These are phyloP conservation scores for Onychomys leucogaster DNA, from an alignment of 2,797 vertebrate genomes.

Conservation along the genomic window DNA sequence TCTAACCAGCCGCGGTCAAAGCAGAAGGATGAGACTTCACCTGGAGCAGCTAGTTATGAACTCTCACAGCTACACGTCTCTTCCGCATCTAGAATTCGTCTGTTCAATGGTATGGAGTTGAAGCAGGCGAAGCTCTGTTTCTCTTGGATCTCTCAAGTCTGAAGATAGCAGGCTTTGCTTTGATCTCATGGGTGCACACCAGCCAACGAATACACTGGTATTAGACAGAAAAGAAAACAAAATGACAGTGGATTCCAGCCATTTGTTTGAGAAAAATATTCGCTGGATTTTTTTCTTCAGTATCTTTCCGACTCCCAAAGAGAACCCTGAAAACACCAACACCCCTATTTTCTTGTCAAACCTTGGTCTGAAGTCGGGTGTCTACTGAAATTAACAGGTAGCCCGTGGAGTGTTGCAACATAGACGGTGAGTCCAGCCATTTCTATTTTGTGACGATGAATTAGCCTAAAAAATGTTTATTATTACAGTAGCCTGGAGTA, in stretches of 20 bases:
- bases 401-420: not conserved
- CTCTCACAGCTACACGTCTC: not conserved
- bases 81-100: conserved; percentile 28
- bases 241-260: not conserved
- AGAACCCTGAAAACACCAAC: conserved; percentile 2
- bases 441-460: not conserved
- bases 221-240: not conserved
- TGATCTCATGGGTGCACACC: not conserved
- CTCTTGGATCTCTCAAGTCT: not conserved
- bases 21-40: not conserved
- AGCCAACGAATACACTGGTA: not conserved
- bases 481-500: not conserved
- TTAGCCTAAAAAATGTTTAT: not conserved
- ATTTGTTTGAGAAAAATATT: not conserved
- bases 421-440: not conserved
- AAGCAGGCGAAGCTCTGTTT: not conserved
- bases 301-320: conserved; percentile 13
- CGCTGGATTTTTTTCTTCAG: not conserved
- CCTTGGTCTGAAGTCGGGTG: not conserved
- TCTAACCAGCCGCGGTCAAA: not conserved
- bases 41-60: not conserved
- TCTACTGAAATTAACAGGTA: not conserved
- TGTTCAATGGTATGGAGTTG: not conserved
- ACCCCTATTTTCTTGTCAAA: not conserved
- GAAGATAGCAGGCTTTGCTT: not conserved